Evolutionary conservation across 2,113 vertebrate species (phyloP).

Genomic region (Erythrolamprus reginae): DNA sequence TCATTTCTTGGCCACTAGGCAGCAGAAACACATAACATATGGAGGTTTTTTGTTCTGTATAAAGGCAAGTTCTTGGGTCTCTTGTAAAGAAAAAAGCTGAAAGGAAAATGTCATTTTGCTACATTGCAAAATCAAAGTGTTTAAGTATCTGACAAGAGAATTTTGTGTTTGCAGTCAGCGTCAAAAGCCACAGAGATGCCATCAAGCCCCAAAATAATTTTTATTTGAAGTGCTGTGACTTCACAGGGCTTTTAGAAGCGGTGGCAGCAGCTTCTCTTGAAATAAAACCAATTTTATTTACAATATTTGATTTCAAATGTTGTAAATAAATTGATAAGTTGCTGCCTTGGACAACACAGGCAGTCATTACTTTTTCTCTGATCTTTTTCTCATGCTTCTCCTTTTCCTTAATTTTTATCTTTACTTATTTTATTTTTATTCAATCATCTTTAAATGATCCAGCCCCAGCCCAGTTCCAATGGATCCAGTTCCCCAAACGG

Average conservation of each 20-base stretch:
- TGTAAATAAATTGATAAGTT: no score
- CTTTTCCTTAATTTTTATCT: no score
- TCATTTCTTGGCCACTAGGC: background rate
- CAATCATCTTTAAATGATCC: no score
- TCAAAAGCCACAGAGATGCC: background rate
- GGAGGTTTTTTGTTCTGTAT: background rate
- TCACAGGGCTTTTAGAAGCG: conserved; percentile 10
- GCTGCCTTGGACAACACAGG: background rate
- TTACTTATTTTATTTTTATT: no score
- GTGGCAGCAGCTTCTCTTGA: conserved; percentile 15
- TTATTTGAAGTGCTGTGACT: conserved; percentile 11
- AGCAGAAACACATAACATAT: background rate
- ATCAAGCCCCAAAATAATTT: conserved; percentile 9
- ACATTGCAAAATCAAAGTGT: background rate
- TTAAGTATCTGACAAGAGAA: background rate
- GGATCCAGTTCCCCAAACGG: no score
- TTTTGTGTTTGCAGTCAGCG: background rate
- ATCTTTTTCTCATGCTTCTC: no score
- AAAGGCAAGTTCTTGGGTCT: background rate
- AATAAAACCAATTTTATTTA: conserved; percentile 26
- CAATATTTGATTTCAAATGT: background rate
- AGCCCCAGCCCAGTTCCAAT: no score
- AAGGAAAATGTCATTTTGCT: background rate
- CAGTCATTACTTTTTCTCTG: background rate
- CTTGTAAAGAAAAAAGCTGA: background rate